phyloP scores from a whole-genome alignment of 2,888 invertebrate species.

The Pelosia muscerda region DNA sequence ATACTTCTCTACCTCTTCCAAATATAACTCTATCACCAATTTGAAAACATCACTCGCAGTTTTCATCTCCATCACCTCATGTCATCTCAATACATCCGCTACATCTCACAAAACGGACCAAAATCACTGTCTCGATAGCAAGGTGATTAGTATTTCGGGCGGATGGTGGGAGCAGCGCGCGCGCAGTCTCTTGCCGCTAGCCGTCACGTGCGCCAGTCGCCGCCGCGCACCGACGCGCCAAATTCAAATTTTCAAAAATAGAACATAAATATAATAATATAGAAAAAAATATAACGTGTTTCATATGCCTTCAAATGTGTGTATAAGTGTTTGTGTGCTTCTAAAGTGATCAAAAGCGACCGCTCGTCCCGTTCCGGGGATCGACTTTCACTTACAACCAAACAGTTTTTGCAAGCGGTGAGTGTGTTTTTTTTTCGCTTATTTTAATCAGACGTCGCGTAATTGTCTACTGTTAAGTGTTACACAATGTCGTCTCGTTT shows the following conservation, averaged over 20 bases:
- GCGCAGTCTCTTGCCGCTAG: conserved; percentile 83
- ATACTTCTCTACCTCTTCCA: no score
- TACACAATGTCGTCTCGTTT: conserved; percentile 67
- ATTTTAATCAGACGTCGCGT: conserved; percentile 73
- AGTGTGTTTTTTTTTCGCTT: conserved; percentile 70
- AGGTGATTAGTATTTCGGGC: conserved; percentile 84
- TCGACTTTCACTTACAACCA: conserved; percentile 70
- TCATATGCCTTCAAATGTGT: conserved; percentile 65
- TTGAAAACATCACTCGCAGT: neutral
- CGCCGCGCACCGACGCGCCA: conserved; percentile 70
- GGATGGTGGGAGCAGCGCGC: conserved; percentile 74
- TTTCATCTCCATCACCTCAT: neutral
- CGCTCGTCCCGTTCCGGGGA: conserved; percentile 59
- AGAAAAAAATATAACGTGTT: conserved; percentile 65
- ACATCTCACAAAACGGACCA: conserved; percentile 57
- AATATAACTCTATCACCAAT: no score
- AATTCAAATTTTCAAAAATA: conserved; percentile 53
- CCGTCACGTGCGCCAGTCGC: conserved; percentile 75
- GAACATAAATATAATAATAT: conserved; percentile 36
- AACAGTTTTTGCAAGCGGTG: conserved; percentile 78
- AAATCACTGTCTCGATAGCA: conserved; percentile 78
- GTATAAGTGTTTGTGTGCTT: conserved; percentile 76
- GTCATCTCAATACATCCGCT: conserved; percentile 52
- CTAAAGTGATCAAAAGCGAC: conserved; percentile 61
- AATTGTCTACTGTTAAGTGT: conserved; percentile 64